Evolutionary conservation across 1,140 invertebrate species (phyloP).

Genomic region (Drosophila ficusphila): DNA sequence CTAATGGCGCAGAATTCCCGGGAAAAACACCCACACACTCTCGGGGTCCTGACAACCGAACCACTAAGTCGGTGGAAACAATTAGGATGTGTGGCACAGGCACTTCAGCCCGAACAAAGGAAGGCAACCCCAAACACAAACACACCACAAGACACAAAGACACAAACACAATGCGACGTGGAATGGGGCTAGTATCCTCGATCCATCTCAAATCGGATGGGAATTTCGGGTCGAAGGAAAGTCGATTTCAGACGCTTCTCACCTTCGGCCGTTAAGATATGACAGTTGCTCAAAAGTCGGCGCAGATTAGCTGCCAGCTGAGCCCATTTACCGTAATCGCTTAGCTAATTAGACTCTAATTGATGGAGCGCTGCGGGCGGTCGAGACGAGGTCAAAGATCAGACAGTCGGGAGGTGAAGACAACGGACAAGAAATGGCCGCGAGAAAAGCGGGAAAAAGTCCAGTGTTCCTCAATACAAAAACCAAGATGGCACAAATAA

Average conservation of each 20-base stretch:
- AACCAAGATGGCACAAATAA: background rate
- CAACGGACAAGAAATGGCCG: conserved; percentile 20
- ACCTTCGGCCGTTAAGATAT: conserved; percentile 32
- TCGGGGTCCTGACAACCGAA: conserved; percentile 8
- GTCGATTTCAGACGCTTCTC: conserved; percentile 37
- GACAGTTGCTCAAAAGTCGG: conserved; percentile 44
- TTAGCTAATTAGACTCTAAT: conserved; percentile 70
- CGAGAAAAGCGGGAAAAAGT: conserved; percentile 6
- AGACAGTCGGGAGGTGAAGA: conserved; percentile 14
- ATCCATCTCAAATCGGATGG: conserved; percentile 10
- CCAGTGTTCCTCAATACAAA: background rate
- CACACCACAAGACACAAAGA: conserved; percentile 29
- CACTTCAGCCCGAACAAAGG: conserved; percentile 53
- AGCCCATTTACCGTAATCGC: conserved; percentile 31
- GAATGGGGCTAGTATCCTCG: background rate
- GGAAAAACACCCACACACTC: conserved; percentile 53
- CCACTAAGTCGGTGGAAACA: conserved; percentile 55
- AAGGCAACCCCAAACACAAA: conserved; percentile 42
- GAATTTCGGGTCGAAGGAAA: conserved; percentile 16
- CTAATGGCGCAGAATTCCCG: conserved; percentile 76
- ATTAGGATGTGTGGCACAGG: conserved; percentile 40
- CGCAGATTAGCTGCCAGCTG: conserved; percentile 35
- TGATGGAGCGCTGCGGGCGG: conserved; percentile 59
- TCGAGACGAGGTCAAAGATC: conserved; percentile 54
- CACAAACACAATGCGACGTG: conserved; percentile 13